Base-by-base conservation (phyloP, 2,797 vertebrate species). In the Hephaestus fuliginosus region DNA sequence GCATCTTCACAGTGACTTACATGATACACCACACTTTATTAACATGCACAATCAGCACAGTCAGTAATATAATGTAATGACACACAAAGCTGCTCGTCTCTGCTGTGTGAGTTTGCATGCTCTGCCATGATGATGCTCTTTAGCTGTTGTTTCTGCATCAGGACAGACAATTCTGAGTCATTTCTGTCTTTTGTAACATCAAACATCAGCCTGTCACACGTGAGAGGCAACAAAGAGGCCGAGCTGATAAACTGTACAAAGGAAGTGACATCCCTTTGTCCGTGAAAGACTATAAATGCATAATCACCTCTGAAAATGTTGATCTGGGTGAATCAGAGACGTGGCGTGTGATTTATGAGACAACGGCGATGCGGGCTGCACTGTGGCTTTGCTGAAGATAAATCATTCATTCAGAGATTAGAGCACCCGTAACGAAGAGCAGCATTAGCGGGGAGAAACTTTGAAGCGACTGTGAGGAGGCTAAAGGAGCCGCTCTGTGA, bases 141-240 rank as follows among this genome's bases (percentile, higher is more conserved):
- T 80, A 66, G 65, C 64, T 30, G 5, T 2, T 13, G 57, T 44
- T 75, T 51, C 62, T 80, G 58, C 74, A 81, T 58, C 49, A 52
- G 51, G 44, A 43, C 22, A 46, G 41, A 33, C 30, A 3, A 33
- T 33, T 70, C 61, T 57, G 73, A 78, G 58, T 76, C 56, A 49
- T 82, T 73, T 64, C 46, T 36, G 70, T 51, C 4, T 76, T 81
- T 75, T 84, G 64, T 56, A 52, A 83, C 82, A 57, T 86, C 30
- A 83, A 75, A 82, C 56, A 69, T 66, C 39, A 52, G 10, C 70
- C 46, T 57, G 46, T 48, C 52, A 51, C 22, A 36, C 58, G 51
- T 58, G 46, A 51, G 22, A 22, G 41, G 5, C 36, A 17, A 43
- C 5, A 7, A n/a, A 60, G 15, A 20, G 51, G 30, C 10, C 30